Evolutionary conservation across 1,140 invertebrate genomes (phyloP).

Genomic region (Caenorhabditis elegans): WBcel235 BX284604.4:5988501-5989000

Average conservation of each 20-base stretch:
- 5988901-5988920: constrained; percentile 3
- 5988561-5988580: background rate
- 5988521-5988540: background rate
- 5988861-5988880: background rate
- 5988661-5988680: background rate
- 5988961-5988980: constrained; percentile 11
- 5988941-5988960: constrained; percentile 25
- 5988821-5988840: background rate
- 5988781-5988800: background rate
- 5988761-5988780: constrained; percentile 22
- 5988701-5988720: constrained; percentile 11
- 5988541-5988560: background rate
- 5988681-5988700: background rate
- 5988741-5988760: background rate
- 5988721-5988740: background rate
- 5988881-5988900: constrained; percentile 20
- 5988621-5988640: constrained; percentile 8
- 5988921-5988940: background rate
- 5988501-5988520: constrained; percentile 11
- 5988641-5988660: background rate
- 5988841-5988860: constrained; percentile 1
- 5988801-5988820: constrained; percentile 30
- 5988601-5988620: background rate
- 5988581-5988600: background rate
- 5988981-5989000: constrained; percentile 22